phyloP scores from a whole-genome alignment of 2,113 vertebrate genomes.

The Galbula dea region DNA sequence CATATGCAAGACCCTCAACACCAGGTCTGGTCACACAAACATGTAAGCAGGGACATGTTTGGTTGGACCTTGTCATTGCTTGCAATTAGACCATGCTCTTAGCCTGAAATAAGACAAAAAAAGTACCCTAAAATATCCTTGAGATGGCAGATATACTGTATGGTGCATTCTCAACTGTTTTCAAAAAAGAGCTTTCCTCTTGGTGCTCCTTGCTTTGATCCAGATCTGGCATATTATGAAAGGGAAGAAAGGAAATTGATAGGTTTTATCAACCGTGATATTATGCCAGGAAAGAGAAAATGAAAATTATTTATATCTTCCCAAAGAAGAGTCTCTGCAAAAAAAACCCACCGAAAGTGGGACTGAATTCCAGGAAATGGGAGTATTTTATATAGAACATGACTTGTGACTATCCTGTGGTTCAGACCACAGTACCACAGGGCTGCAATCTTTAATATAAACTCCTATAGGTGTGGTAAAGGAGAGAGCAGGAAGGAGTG shows the following conservation, averaged over 20 bases:
- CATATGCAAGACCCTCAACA: not conserved
- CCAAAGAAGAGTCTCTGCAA: not conserved
- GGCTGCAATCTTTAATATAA: not conserved
- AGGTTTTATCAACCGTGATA: not conserved
- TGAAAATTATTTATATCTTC: not conserved
- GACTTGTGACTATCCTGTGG: not conserved
- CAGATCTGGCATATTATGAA: not conserved
- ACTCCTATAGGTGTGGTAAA: not conserved
- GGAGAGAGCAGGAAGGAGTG: not conserved
- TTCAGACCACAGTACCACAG: not conserved
- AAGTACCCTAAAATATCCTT: not conserved
- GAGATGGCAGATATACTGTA: not conserved
- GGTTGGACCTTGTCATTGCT: not conserved
- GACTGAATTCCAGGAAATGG: conserved; percentile 1
- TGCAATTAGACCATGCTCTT: not conserved
- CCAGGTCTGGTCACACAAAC: not conserved
- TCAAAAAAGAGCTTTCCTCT: not conserved
- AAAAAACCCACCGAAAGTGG: not conserved
- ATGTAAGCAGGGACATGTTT: not conserved
- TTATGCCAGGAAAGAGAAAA: not conserved
- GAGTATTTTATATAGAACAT: not conserved
- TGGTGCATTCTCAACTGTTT: not conserved
- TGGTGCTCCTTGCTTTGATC: not conserved
- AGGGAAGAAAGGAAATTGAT: not conserved
- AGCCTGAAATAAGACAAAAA: not conserved